Conservation (phyloP, 2,888 invertebrate species). For the Dromius quadrimaculatus region DNA sequence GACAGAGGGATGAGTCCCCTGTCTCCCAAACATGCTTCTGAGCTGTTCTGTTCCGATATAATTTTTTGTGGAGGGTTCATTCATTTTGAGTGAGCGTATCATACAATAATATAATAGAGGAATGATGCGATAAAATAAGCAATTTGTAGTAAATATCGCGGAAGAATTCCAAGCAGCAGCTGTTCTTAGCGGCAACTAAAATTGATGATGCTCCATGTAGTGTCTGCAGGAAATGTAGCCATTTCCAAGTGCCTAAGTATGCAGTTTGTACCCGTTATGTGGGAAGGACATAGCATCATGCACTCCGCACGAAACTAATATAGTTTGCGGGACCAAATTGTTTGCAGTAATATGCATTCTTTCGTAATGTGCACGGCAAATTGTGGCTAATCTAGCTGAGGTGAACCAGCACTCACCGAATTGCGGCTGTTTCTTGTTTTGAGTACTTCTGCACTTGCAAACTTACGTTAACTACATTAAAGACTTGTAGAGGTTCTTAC, state of each 20-base stretch:
- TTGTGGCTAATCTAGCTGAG: constrained; percentile 48
- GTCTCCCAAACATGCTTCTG: no score
- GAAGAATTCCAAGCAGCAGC: constrained; percentile 6
- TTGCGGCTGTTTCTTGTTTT: constrained; percentile 30
- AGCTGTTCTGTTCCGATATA: no score
- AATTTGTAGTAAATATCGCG: constrained; percentile 30
- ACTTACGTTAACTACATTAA: constrained; percentile 42
- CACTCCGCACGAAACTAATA: constrained; percentile 48
- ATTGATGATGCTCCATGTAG: background rate
- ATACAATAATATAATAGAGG: constrained; percentile 11
- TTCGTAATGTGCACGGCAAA: constrained; percentile 49
- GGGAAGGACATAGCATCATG: constrained; percentile 45
- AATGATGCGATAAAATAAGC: constrained; percentile 8
- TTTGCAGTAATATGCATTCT: constrained; percentile 52
- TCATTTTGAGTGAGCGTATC: constrained; percentile 6
- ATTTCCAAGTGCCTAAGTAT: constrained; percentile 41
- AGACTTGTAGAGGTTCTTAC: constrained; percentile 37
- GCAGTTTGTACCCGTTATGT: constrained; percentile 40
- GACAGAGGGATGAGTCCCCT: no score
- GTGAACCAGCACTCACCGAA: constrained; percentile 36
- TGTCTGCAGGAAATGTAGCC: background rate
- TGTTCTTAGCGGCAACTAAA: background rate
- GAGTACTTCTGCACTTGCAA: constrained; percentile 31
- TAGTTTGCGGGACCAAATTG: constrained; percentile 50
- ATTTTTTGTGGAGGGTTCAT: no score